Conservation (phyloP, 1,140 invertebrate genomes). For the Babylonia areolata region DNA sequence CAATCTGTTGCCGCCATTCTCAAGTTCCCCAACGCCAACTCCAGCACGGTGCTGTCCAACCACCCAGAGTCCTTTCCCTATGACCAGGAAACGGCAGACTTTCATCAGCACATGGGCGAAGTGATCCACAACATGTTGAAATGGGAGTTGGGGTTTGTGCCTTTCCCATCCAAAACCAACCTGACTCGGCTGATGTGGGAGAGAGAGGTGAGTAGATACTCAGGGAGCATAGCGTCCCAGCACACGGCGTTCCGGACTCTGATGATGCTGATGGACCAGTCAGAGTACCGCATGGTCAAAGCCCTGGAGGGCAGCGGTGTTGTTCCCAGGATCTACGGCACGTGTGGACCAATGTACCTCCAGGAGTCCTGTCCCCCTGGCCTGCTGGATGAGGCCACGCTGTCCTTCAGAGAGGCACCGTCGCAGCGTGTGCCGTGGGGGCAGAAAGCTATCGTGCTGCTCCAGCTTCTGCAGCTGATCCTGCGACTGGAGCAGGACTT, state of each 20-base stretch:
- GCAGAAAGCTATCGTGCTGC: slow-evolving; percentile 73
- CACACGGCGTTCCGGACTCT: slow-evolving; percentile 78
- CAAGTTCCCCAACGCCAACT: slow-evolving; percentile 45
- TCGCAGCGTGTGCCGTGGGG: slow-evolving; percentile 75
- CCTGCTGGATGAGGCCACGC: slow-evolving; percentile 68
- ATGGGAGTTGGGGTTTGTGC: slow-evolving; percentile 33
- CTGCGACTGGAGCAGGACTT: slow-evolving; percentile 79
- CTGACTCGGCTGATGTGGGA: slow-evolving; percentile 59
- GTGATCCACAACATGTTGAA: slow-evolving; percentile 46
- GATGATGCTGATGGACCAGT: slow-evolving; percentile 81
- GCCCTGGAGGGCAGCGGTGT: slow-evolving; percentile 80
- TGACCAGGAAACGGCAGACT: not conserved
- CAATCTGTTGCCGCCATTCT: slow-evolving; percentile 47
- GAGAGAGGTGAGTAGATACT: slow-evolving; percentile 42
- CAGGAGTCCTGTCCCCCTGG: slow-evolving; percentile 79
- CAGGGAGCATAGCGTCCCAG: slow-evolving; percentile 21
- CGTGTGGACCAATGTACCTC: slow-evolving; percentile 81
- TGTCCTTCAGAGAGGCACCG: slow-evolving; percentile 32
- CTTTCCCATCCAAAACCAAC: slow-evolving; percentile 39
- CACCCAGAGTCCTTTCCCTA: not conserved
- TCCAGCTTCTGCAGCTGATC: slow-evolving; percentile 81
- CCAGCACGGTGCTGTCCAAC: not conserved
- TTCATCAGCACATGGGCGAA: slow-evolving; percentile 9
- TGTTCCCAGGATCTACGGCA: slow-evolving; percentile 82
- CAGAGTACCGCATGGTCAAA: slow-evolving; percentile 82